Conservation (phyloP, 2,888 invertebrate genomes). For the Empis livida region DNA sequence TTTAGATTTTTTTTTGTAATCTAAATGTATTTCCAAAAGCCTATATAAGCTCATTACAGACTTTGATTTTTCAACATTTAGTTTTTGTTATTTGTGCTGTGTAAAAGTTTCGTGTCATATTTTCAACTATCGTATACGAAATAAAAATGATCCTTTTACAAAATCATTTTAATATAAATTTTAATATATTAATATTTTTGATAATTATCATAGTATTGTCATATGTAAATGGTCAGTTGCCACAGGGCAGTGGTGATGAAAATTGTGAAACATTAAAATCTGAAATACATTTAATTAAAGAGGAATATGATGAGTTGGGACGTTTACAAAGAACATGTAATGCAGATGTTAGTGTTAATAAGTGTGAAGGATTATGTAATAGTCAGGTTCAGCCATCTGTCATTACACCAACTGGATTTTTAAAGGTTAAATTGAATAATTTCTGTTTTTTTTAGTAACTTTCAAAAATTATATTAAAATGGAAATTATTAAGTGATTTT, state of each 20-base stretch:
- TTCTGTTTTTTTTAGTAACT: too few species aligned
- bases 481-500: constrained; percentile 2
- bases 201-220: background rate
- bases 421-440: constrained; percentile 45
- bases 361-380: constrained; percentile 85
- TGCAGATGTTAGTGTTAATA: constrained; percentile 79
- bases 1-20: too few species aligned
- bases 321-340: constrained; percentile 73
- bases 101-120: too few species aligned
- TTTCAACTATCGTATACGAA: too few species aligned
- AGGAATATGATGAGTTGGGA: constrained; percentile 82
- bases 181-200: background rate
- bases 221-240: constrained; percentile 2
- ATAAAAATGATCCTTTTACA: too few species aligned
- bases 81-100: too few species aligned
- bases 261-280: constrained; percentile 76
- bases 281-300: constrained; percentile 81
- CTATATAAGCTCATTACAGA: too few species aligned
- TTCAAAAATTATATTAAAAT: background rate
- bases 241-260: constrained; percentile 44
- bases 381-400: constrained; percentile 89
- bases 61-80: too few species aligned
- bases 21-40: too few species aligned
- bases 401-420: constrained; percentile 74
- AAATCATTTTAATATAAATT: too few species aligned